Evolutionary conservation across 2,888 invertebrate genomes (phyloP).

Genomic region (Ormyrus pomaceus): DNA sequence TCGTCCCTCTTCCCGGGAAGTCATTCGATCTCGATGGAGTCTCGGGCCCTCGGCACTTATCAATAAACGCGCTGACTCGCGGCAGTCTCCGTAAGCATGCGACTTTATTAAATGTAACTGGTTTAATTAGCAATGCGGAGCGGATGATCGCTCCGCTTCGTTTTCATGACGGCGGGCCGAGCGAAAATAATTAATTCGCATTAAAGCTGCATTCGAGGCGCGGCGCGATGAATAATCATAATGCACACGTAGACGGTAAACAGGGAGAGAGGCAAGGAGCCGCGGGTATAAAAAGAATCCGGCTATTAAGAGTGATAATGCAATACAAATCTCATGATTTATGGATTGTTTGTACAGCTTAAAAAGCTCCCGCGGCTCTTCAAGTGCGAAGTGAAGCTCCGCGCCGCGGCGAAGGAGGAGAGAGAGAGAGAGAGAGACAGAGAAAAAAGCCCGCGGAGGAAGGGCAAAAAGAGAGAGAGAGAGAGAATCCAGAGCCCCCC

Average conservation of each 20-base stretch:
- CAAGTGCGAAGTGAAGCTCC: conserved; percentile 13
- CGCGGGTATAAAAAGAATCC: not conserved
- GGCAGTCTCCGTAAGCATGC: too few species aligned
- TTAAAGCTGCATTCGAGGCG: too few species aligned
- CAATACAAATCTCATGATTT: conserved; percentile 39
- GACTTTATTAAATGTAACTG: too few species aligned
- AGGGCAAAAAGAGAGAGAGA: not conserved
- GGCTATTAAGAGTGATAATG: conserved; percentile 1
- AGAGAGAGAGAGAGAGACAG: not conserved
- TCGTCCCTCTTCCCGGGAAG: not conserved
- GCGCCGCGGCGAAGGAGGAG: too few species aligned
- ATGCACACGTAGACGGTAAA: too few species aligned
- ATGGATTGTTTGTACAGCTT: conserved; percentile 37
- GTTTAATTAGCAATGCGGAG: too few species aligned
- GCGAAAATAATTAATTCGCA: too few species aligned
- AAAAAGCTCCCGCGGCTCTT: conserved; percentile 34
- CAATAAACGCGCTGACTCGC: not conserved
- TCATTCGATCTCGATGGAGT: not conserved
- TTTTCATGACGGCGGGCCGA: too few species aligned
- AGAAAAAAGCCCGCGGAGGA: not conserved
- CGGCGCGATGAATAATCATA: too few species aligned
- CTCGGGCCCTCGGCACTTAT: not conserved
- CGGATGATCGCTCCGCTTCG: too few species aligned
- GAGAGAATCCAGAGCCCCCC: not conserved
- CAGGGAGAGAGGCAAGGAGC: too few species aligned